Evolutionary conservation across 2,797 vertebrate species (phyloP), one percentile per base, ranked within the genome.

Genomic region (Phalanger gymnotis): DNA sequence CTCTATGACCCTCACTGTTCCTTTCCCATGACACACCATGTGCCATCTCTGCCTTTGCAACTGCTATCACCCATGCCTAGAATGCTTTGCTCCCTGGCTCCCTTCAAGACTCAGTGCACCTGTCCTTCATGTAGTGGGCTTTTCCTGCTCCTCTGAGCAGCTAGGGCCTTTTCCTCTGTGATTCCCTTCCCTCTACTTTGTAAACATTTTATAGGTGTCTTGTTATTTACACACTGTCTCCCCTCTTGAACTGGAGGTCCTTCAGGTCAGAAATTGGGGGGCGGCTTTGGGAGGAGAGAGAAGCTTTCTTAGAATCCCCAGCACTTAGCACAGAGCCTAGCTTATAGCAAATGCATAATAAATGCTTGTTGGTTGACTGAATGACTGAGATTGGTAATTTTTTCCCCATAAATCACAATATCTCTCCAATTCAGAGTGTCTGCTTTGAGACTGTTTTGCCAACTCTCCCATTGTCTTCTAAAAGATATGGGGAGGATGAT

Each of bases 11-110:
- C 34, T 73, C 1, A 30, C 87, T 52, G 16, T 40, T 52, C 66
- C 52, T 94, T 55, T 81, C 51, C 47, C 47, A 57, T 87, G 51
- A 89, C 34, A 56, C 12, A 12, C 31, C 30, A 40, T 19, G 9
- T 4, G 3, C 40, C 10, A 92, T 66, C 90, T 54, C 87, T 93
- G 40, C 30, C 40, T 87, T 92, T 93, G 87, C 7, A 51, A 27
- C 90, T 4, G 4, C 14, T 27, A 0, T 3, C 34, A 6, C 0
- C 31, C 90, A 51, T 28, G 40, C 54, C 0, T 93, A 5, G 1
- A 53, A 94, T 89, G 53, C 54, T 56, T 58, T 81, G 10, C 1
- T 81, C 47, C 40, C n/a, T 73, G 2, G 58, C 47, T 53, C 52
- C 66, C 47, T 40, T 12, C 51, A 92, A 14, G 34, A 57, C 91